Evolutionary conservation across 2,797 vertebrate species (phyloP).

Genomic region (Choloepus didactylus): DNA sequence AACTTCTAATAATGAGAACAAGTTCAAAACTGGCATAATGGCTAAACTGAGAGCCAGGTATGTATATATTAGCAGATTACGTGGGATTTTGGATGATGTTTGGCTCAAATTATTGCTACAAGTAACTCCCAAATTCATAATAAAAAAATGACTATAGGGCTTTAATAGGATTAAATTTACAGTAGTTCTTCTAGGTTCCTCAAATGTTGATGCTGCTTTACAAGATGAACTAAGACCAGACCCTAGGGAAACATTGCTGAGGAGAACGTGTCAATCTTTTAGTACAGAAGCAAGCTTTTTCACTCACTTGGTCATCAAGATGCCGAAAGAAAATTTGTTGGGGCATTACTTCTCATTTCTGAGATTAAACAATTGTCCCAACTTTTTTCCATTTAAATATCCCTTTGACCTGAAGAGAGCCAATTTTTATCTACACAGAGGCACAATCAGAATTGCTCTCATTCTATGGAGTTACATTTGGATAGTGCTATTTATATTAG

Average conservation of each 20-base stretch:
- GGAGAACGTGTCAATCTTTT: not conserved
- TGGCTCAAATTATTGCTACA: conserved; percentile 77
- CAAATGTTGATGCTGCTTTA: not conserved
- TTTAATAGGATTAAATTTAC: not conserved
- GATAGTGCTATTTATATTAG: conserved; percentile 18
- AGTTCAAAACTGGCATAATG: not conserved
- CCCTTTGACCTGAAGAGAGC: not conserved
- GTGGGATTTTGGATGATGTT: conserved; percentile 32
- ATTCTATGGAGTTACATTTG: not conserved
- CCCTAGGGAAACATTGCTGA: not conserved
- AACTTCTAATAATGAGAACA: not conserved
- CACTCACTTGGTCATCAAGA: not conserved
- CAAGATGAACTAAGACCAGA: not conserved
- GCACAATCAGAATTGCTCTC: not conserved
- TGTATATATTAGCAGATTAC: conserved; percentile 64
- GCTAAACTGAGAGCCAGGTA: not conserved
- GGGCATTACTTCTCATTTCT: not conserved
- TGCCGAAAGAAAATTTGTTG: not conserved
- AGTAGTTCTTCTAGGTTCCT: not conserved
- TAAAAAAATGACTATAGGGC: not conserved
- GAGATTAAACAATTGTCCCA: not conserved
- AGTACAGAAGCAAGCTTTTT: not conserved
- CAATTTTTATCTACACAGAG: not conserved
- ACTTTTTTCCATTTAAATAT: conserved; percentile 54
- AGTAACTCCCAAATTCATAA: conserved; percentile 74